These are phyloP conservation scores for Oryzias curvinotus DNA, from an alignment of 2,113 vertebrate genomes.

Conservation along the genomic window DNA sequence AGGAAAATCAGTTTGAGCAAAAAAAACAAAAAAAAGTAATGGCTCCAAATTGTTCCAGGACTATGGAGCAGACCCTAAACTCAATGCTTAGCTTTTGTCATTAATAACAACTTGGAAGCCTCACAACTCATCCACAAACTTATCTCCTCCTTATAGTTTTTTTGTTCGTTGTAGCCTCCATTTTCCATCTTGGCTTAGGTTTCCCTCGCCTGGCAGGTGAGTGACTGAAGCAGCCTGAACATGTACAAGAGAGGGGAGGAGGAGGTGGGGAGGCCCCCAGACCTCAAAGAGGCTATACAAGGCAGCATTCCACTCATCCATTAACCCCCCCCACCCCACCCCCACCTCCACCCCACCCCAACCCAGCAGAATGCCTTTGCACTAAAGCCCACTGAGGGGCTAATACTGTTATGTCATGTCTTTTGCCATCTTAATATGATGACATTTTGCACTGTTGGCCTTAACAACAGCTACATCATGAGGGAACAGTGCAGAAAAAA, in stretches of 20 bases:
- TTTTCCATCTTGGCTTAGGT: conserved; percentile 59
- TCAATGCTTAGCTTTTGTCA: conserved; percentile 70
- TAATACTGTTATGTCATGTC: conserved; percentile 51
- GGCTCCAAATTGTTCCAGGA: conserved; percentile 54
- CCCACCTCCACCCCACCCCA: background rate
- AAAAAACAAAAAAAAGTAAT: too few relatives aligned
- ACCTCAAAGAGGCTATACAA: conserved; percentile 68
- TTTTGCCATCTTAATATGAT: conserved; percentile 38
- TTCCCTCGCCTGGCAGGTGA: conserved; percentile 70
- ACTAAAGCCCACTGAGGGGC: conserved; percentile 32
- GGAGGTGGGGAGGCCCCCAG: conserved; percentile 38
- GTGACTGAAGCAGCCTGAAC: conserved; percentile 75
- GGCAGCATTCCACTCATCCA: conserved; percentile 71
- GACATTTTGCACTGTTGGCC: conserved; percentile 31
- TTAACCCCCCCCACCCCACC: conserved; percentile 18
- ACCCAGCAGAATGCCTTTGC: conserved; percentile 47
- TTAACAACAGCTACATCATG: conserved; percentile 9
- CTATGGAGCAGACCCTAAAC: conserved; percentile 53
- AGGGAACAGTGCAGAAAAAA: conserved; percentile 1
- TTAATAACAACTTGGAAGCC: conserved; percentile 65
- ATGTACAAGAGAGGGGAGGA: conserved; percentile 66
- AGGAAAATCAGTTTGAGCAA: too few relatives aligned
- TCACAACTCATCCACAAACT: conserved; percentile 12
- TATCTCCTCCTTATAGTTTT: conserved; percentile 14
- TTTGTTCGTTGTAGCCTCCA: conserved; percentile 42